Evolutionary conservation across 1,140 invertebrate species (phyloP).

Genomic region (Musca domestica): DNA sequence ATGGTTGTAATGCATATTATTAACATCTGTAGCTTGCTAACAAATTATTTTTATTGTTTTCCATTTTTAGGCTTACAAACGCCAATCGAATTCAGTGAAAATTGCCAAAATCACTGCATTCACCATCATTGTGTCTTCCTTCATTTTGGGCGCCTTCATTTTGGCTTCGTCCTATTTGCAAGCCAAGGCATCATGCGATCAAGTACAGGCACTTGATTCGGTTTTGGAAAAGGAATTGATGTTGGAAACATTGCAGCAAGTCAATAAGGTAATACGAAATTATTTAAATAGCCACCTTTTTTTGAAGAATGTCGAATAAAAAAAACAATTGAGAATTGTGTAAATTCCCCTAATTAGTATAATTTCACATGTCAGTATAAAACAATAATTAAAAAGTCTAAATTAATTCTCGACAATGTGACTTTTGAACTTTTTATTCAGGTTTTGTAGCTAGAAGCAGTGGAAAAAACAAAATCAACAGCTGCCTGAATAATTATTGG

Average conservation of each 20-base stretch:
- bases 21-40: neutral
- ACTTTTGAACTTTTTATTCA: no score
- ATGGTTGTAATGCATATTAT: neutral
- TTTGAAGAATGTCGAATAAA: neutral
- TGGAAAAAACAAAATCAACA: no score
- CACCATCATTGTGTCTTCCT: conserved; percentile 72
- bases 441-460: no score
- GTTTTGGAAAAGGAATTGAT: conserved; percentile 65
- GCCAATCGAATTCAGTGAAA: conserved; percentile 71
- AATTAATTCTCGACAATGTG: no score
- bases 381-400: no score
- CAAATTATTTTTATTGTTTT: neutral
- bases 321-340: no score
- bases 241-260: conserved; percentile 61
- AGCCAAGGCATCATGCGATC: conserved; percentile 69
- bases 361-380: no score
- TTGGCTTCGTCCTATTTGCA: conserved; percentile 78
- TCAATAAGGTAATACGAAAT: conserved; percentile 55
- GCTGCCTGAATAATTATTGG: no score
- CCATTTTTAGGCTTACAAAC: conserved; percentile 70
- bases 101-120: conserved; percentile 76
- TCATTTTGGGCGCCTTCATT: conserved; percentile 76
- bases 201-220: conserved; percentile 63
- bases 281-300: neutral
- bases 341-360: no score